A percentile compares a stretch with the other conserved stretches of the same genome.
These are phyloP conservation scores for Ganaspis brasiliensis DNA, from an alignment of 2,888 invertebrate species.

Conservation along the genomic window DNA sequence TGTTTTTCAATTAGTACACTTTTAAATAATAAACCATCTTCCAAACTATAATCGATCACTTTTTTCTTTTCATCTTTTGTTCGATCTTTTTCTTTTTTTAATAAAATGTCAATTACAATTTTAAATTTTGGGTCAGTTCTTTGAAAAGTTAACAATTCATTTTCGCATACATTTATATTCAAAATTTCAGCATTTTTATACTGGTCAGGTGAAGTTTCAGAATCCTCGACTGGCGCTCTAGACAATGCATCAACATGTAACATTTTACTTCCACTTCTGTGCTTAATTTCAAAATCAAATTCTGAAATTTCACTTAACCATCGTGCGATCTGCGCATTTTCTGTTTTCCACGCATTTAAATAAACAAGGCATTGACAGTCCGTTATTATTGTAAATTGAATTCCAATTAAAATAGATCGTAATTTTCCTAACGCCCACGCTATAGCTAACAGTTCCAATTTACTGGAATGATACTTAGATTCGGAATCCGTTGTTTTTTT, in stretches of 20 bases:
- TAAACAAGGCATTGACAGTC: background rate
- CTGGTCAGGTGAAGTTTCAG: background rate
- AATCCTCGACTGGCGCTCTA: slow-evolving; percentile 7
- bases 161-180: background rate
- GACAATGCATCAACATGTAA: slow-evolving; percentile 38
- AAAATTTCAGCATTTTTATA: background rate
- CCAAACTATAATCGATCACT: background rate
- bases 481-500: slow-evolving; percentile 39
- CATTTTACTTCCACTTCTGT: slow-evolving; percentile 19
- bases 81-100: background rate
- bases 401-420: slow-evolving; percentile 42
- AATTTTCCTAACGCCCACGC: slow-evolving; percentile 50
- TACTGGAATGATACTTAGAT: slow-evolving; percentile 48
- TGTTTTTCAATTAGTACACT: background rate
- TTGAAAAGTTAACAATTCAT: background rate
- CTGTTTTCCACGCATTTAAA: background rate
- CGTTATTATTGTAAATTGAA: slow-evolving; percentile 45
- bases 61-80: background rate
- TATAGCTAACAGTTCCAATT: slow-evolving; percentile 52
- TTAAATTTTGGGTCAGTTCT: background rate
- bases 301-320: slow-evolving; percentile 9
- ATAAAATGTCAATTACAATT: background rate
- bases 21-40: background rate
- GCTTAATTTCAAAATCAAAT: slow-evolving; percentile 22
- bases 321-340: background rate